Conservation (phyloP, 2,113 vertebrate species). For the Solea senegalensis region DNA sequence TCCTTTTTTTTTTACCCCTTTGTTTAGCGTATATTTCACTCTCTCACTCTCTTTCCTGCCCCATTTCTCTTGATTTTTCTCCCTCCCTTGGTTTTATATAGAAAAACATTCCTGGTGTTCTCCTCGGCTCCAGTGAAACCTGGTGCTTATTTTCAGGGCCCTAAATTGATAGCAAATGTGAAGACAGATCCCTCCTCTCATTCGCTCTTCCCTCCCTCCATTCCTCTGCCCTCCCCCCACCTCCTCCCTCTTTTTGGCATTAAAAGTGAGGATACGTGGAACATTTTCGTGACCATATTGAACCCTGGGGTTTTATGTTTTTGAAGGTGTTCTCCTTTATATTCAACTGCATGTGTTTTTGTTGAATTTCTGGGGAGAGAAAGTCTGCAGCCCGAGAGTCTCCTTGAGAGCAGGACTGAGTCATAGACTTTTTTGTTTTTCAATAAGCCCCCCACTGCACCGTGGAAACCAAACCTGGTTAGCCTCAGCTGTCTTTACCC, state of each 20-base stretch:
- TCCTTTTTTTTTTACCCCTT: background rate
- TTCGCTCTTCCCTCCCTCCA: slow-evolving; percentile 45
- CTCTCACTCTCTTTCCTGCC: background rate
- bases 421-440: slow-evolving; percentile 79
- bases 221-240: slow-evolving; percentile 14
- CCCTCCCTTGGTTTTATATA: slow-evolving; percentile 76
- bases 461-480: slow-evolving; percentile 78
- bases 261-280: slow-evolving; percentile 76
- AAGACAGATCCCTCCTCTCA: slow-evolving; percentile 76
- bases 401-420: slow-evolving; percentile 68
- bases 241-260: slow-evolving; percentile 65
- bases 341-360: slow-evolving; percentile 75
- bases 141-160: slow-evolving; percentile 83
- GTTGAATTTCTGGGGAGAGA: slow-evolving; percentile 61
- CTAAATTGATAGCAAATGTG: slow-evolving; percentile 87
- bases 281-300: slow-evolving; percentile 78
- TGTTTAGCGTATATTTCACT: background rate
- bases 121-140: slow-evolving; percentile 77
- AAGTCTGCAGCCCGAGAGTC: slow-evolving; percentile 62
- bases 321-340: slow-evolving; percentile 78
- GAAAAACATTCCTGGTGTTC: slow-evolving; percentile 84
- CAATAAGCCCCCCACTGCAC: slow-evolving; percentile 75
- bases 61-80: slow-evolving; percentile 39
- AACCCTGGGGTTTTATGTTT: slow-evolving; percentile 77
- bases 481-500: slow-evolving; percentile 81